Evolutionary conservation across 1,140 invertebrate species (phyloP), one percentile per base, ranked within the genome.

Genomic region (Achatina immaculata): DNA sequence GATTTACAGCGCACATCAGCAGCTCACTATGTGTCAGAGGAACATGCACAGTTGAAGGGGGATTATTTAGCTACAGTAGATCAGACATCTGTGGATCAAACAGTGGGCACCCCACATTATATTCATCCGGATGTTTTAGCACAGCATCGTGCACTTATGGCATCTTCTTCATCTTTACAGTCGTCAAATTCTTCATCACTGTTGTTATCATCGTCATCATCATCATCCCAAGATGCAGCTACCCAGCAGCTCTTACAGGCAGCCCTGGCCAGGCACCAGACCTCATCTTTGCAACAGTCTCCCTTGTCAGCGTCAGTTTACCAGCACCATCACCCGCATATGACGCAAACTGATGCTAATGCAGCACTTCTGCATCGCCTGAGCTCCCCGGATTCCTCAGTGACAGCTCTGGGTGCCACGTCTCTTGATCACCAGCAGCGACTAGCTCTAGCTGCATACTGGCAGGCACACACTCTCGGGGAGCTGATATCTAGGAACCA

Each of bases 381-480:
- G 51, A n/a, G 24, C 40, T 51, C 19, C n/a, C 3, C 28, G 21
- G 38, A 71, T 40, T 36, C 28, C n/a, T 34, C 68, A 14, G 72
- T 28, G 21, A 21, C 31, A 51, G 21, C 38, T 19, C 28, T 9
- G 14, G 21, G 40, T 6, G 19, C 38, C n/a, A 74, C 40, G 21
- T 74, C 72, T 14, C 72, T 40, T 9, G 72, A 71, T 34, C 40
- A 71, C 24, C 68, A 71, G 34, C 68, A 71, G n/a, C 68, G 68
- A 42, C 38, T 71, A 42, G 68, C 72, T 4, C 19, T 74, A 16
- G 72, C 72, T 43, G 72, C 72, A 16, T 74, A 74, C 72, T 74
- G 72, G 72, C 72, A 74, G 72, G 72, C 72, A 3, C 72, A 74
- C 45, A 51, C 72, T 21, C 45, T 48, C 14, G n/a, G 40, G 14